Evolutionary conservation across 2,888 invertebrate genomes (phyloP).

Genomic region (Timema podura): DNA sequence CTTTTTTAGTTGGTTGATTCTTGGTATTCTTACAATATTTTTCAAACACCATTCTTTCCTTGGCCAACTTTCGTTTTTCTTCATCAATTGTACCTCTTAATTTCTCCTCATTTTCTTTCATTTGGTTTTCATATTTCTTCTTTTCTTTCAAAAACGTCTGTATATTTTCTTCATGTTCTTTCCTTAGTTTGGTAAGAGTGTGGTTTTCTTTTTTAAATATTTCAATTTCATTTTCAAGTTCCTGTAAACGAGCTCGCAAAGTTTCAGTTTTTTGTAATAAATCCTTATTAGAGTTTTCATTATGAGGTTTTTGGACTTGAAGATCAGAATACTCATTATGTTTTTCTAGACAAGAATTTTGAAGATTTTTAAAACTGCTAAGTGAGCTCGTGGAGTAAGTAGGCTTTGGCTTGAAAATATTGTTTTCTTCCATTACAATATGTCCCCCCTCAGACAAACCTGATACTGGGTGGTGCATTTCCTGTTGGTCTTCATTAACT

Average conservation of each 20-base stretch:
- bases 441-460: too few species aligned
- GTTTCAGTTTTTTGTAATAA: constrained; percentile 35
- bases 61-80: constrained; percentile 63
- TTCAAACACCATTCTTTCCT: constrained; percentile 54
- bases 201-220: constrained; percentile 53
- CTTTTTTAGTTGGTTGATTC: constrained; percentile 61
- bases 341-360: too few species aligned
- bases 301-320: too few species aligned
- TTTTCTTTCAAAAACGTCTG: constrained; percentile 58
- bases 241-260: constrained; percentile 57
- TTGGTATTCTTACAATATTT: constrained; percentile 65
- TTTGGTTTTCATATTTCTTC: constrained; percentile 45
- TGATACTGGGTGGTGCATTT: too few species aligned
- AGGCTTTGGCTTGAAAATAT: too few species aligned
- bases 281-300: too few species aligned
- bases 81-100: constrained; percentile 63
- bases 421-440: too few species aligned
- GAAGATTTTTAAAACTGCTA: too few species aligned
- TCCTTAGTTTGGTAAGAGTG: constrained; percentile 44
- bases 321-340: too few species aligned
- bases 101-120: constrained; percentile 59
- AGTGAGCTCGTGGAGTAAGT: too few species aligned
- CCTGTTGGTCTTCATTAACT: too few species aligned
- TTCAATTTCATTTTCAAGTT: constrained; percentile 61
- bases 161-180: constrained; percentile 48